A percentile compares a stretch with the other conserved stretches of the same genome.
phyloP scores from a whole-genome alignment of 2,888 invertebrate species.

The Pegoplata infirma region DNA sequence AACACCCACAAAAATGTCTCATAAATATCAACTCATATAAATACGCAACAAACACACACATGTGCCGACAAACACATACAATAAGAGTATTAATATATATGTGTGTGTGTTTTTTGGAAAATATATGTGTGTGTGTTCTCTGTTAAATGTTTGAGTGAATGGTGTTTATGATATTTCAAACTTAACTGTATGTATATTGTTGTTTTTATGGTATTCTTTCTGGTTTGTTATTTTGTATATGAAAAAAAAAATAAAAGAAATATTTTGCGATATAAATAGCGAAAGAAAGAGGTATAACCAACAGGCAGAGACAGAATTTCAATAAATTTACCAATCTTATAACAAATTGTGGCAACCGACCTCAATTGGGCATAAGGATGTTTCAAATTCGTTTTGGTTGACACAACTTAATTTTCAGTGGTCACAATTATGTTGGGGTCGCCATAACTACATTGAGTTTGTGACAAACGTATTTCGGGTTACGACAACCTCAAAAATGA shows the following conservation, averaged over 20 bases:
- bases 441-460: too few relatives aligned
- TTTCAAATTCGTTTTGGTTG: too few relatives aligned
- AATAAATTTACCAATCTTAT: too few relatives aligned
- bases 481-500: too few relatives aligned
- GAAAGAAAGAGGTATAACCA: too few relatives aligned
- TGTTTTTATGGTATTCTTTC: constrained; percentile 29
- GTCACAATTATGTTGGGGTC: too few relatives aligned
- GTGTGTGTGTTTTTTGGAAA: constrained; percentile 1
- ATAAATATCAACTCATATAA: constrained; percentile 42
- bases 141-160: constrained; percentile 23
- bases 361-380: too few relatives aligned
- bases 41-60: background rate
- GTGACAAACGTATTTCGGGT: too few relatives aligned
- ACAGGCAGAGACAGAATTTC: too few relatives aligned
- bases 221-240: background rate
- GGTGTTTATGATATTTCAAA: constrained; percentile 32
- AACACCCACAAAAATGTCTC: constrained; percentile 46
- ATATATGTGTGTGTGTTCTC: background rate
- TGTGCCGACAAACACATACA: background rate
- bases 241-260: background rate
- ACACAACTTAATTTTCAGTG: too few relatives aligned
- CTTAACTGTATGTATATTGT: constrained; percentile 1
- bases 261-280: background rate
- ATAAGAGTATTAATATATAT: background rate
- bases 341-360: too few relatives aligned